Conservation (phyloP, 2,113 vertebrate genomes). For the pig (Sus scrofa) region DNA sequence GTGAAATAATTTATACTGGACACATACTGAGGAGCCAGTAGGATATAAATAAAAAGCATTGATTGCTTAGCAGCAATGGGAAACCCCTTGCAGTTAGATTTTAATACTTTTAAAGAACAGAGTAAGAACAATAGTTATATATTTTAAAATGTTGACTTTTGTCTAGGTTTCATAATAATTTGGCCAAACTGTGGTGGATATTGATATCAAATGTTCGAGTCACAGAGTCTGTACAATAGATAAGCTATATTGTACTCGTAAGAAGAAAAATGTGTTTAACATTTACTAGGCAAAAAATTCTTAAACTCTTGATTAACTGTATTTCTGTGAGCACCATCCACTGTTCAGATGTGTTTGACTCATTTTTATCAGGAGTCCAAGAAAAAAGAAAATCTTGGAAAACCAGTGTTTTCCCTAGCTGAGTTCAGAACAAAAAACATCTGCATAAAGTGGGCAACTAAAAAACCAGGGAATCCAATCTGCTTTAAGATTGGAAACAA, state of each 20-base stretch:
- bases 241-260: not conserved
- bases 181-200: not conserved
- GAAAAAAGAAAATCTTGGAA: not conserved
- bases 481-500: conserved; percentile 67
- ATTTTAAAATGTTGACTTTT: not conserved
- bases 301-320: not conserved
- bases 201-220: not conserved
- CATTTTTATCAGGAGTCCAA: not conserved
- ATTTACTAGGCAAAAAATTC: not conserved
- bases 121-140: not conserved
- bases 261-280: not conserved
- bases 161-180: not conserved
- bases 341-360: not conserved
- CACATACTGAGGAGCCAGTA: not conserved
- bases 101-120: not conserved
- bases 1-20: not conserved
- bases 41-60: not conserved
- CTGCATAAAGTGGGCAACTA: conserved; percentile 70
- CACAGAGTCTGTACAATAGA: not conserved
- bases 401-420: not conserved
- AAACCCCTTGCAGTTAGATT: not conserved
- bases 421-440: conserved; percentile 41
- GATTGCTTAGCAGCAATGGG: not conserved
- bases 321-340: not conserved
- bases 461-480: conserved; percentile 70